phyloP scores from a whole-genome alignment of 23 tunicate species.

The Halocynthia aurantium region DNA sequence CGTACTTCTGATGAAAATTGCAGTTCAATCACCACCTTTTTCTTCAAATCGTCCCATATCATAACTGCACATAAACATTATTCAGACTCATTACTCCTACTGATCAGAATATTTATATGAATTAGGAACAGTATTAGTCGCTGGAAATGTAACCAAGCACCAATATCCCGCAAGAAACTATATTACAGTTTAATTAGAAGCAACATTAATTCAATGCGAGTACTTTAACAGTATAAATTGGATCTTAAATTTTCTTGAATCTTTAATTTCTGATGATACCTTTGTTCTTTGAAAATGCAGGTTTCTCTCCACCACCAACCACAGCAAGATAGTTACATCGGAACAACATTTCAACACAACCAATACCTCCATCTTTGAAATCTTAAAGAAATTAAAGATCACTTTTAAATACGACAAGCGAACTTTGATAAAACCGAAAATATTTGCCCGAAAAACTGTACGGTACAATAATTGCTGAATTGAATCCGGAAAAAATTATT shows the following conservation, averaged over 20 bases:
- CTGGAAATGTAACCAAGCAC: not conserved
- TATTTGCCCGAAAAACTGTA: no score
- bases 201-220: not conserved
- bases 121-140: not conserved
- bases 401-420: not conserved
- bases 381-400: slow-evolving; percentile 2
- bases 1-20: slow-evolving; percentile 86
- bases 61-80: slow-evolving; percentile 23
- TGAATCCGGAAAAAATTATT: not conserved
- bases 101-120: not conserved
- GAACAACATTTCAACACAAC: slow-evolving; percentile 81
- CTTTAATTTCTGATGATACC: slow-evolving; percentile 4
- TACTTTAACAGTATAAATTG: not conserved
- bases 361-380: slow-evolving; percentile 66
- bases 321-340: slow-evolving; percentile 90
- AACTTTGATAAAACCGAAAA: no score
- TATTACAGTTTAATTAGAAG: not conserved
- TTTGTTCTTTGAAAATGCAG: slow-evolving; percentile 77
- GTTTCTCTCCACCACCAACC: slow-evolving; percentile 80
- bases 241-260: not conserved
- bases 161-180: not conserved
- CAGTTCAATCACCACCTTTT: slow-evolving; percentile 78
- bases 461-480: not conserved
- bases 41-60: slow-evolving; percentile 90
- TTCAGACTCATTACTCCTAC: no score